A percentile compares a stretch with the other conserved stretches of the same genome.
These are phyloP conservation scores for Metacarcinus magister DNA, from an alignment of 2,888 invertebrate genomes.

Conservation along the genomic window DNA sequence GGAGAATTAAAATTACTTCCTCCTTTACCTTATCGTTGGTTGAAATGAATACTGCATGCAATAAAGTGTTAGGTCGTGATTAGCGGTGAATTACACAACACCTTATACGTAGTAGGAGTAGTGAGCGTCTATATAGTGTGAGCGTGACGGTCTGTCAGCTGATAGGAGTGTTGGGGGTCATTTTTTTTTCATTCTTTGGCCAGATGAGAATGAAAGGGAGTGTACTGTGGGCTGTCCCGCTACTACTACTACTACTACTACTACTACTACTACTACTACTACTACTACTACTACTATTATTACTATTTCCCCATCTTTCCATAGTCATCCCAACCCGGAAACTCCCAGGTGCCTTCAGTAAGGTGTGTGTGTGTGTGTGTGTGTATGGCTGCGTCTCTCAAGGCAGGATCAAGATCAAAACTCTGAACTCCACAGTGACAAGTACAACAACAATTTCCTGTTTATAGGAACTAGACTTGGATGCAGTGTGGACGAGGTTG, in stretches of 20 bases:
- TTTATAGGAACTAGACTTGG: conserved; percentile 39
- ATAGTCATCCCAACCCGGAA: not conserved
- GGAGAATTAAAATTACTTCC: too few species aligned
- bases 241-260: not conserved
- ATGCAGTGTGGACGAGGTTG: not conserved
- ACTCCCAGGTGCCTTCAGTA: not conserved
- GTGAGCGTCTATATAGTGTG: not conserved
- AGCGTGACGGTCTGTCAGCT: not conserved
- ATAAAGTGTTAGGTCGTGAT: not conserved
- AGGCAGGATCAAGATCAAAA: not conserved
- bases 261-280: conserved; percentile 1
- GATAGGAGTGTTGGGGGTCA: not conserved
- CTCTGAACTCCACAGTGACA: conserved; percentile 27
- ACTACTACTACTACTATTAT: conserved; percentile 23
- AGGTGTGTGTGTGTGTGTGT: not conserved
- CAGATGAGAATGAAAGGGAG: not conserved
- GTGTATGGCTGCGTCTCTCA: not conserved
- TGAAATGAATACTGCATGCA: not conserved
- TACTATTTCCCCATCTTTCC: not conserved
- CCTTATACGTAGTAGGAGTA: not conserved
- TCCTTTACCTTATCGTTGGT: not conserved
- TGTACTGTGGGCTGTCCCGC: not conserved
- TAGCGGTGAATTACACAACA: not conserved
- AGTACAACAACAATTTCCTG: not conserved
- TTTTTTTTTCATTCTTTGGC: not conserved